Evolutionary conservation across 2,113 vertebrate species (phyloP), one percentile per base, ranked within the genome.

Genomic region (Paracanthobrama guichenoti): DNA sequence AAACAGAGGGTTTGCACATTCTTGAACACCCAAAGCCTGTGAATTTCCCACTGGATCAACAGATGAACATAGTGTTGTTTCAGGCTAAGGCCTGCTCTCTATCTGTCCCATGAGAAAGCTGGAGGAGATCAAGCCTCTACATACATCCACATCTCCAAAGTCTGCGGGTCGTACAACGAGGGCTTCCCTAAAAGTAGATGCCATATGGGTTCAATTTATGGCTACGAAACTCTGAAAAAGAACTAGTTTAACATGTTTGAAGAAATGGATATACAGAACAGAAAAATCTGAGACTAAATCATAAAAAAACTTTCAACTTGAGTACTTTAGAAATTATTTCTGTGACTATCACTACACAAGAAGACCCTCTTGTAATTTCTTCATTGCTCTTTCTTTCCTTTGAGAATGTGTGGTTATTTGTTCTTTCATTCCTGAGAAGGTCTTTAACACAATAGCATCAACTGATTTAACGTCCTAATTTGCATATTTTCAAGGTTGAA

Each of bases 41-140:
- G 62, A 12, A 69, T 53, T 53, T 62, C 11, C 31, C n/a, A 46
- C 79, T 81, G 83, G 87, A 78, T 75, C 74, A 83, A 85, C 86
- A 81, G 59, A 66, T 59, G 9, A 67, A 22, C 55, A 39, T 31
- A 39, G 12, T 78, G 84, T 77, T 74, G 53, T 67, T 81, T 83
- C 67, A 86, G 72, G 69, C 73, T 59, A 67, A 81, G 31, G 79
- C 66, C n/a, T 75, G 3, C 8, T 79, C 42, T 42, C 55, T 42
- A 20, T 6, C 57, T 44, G 18, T 53, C 20, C 48, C 16, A 11
- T 67, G 83, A 74, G 64, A 73, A 74, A 71, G 60, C 22, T 3
- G 18, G 73, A 35, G 18, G 59, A 55, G 48, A 26, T 31, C 60
- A 50, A 31, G 46, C 31, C 46, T 31, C 44, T 57, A 18, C 2